These are phyloP conservation scores for Dryobates pubescens DNA, from an alignment of 2,797 vertebrate species.

Conservation along the genomic window DNA sequence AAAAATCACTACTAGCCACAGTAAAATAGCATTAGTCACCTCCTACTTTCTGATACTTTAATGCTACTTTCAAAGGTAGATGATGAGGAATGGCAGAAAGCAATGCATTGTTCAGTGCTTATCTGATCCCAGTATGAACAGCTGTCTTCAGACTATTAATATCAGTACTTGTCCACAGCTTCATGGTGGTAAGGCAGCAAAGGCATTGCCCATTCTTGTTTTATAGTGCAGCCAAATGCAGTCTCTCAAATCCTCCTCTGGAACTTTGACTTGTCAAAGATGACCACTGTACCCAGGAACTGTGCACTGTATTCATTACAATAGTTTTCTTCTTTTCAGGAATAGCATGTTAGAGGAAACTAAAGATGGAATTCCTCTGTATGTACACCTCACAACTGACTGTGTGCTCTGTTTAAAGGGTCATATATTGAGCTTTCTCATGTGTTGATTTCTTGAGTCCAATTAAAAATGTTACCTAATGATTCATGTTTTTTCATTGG, in stretches of 20 bases:
- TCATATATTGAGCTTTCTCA: neutral
- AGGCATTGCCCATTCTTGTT: neutral
- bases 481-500: neutral
- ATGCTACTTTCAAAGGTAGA: neutral
- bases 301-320: neutral
- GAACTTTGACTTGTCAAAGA: neutral
- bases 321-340: neutral
- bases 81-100: conserved; percentile 25
- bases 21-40: neutral
- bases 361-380: neutral
- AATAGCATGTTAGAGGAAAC: neutral
- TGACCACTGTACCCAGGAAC: neutral
- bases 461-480: neutral
- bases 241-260: neutral
- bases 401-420: neutral
- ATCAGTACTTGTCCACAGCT: neutral
- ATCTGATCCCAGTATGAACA: conserved; percentile 1
- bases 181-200: neutral
- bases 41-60: conserved; percentile 13
- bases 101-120: neutral
- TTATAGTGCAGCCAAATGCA: neutral
- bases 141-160: neutral
- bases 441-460: neutral
- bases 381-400: neutral
- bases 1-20: neutral